Conservation (phyloP, 2,113 vertebrate genomes). For the Myxocyprinus asiaticus region DNA sequence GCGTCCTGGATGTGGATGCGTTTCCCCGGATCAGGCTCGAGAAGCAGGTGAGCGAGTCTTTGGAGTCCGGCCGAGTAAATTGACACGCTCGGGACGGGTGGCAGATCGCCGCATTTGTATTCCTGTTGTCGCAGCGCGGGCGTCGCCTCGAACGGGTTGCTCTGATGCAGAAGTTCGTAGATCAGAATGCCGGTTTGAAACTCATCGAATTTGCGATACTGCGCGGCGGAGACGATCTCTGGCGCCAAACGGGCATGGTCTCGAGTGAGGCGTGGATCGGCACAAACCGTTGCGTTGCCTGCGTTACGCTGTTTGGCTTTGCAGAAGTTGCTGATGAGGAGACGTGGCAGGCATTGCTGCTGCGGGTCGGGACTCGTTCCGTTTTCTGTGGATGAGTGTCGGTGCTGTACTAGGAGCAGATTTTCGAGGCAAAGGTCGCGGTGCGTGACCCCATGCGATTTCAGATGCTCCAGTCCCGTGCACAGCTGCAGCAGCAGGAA, state of each 20-base stretch:
- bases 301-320: constrained; percentile 89
- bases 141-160: constrained; percentile 91
- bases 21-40: constrained; percentile 91
- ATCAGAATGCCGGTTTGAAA: constrained; percentile 97
- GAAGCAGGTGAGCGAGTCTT: constrained; percentile 85
- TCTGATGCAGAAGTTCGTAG: constrained; percentile 93
- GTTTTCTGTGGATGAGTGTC: constrained; percentile 40
- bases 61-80: constrained; percentile 92
- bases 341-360: constrained; percentile 85
- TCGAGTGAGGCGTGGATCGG: constrained; percentile 79
- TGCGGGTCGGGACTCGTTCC: constrained; percentile 60
- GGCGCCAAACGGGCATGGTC: constrained; percentile 92
- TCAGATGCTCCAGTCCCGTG: constrained; percentile 91
- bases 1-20: constrained; percentile 91
- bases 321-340: constrained; percentile 93
- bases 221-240: constrained; percentile 92
- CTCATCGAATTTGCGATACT: constrained; percentile 95
- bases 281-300: constrained; percentile 55
- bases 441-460: constrained; percentile 88
- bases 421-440: constrained; percentile 94
- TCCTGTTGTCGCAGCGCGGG: constrained; percentile 85
- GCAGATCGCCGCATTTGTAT: constrained; percentile 86
- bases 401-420: constrained; percentile 84
- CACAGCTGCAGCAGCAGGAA: constrained; percentile 96
- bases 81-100: constrained; percentile 81